A percentile compares a stretch with the other conserved stretches of the same genome.
Evolutionary conservation across 2,797 vertebrate genomes (phyloP).

Genomic region (Helostoma temminkii): DNA sequence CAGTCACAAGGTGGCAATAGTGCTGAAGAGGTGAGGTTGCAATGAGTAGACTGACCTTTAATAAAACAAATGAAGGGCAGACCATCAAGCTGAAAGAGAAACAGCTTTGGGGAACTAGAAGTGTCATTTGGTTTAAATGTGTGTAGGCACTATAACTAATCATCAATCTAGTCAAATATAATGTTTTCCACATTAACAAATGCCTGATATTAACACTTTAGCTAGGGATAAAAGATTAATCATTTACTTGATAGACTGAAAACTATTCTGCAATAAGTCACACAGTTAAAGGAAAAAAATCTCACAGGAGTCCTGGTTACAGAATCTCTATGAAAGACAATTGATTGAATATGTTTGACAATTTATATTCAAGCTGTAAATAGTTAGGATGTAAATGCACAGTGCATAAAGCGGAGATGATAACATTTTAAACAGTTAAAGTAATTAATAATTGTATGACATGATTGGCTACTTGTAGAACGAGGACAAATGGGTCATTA

Average conservation of each 20-base stretch:
- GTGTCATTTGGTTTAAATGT: neutral
- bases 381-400: too few species aligned
- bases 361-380: too few species aligned
- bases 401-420: too few species aligned
- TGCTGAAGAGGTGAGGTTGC: constrained; percentile 6
- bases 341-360: too few species aligned
- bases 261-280: neutral
- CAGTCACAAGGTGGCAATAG: constrained; percentile 28
- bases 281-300: too few species aligned
- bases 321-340: too few species aligned
- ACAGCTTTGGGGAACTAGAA: neutral
- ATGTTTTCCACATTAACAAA: neutral
- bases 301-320: too few species aligned
- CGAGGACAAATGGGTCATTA: too few species aligned
- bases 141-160: neutral
- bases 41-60: constrained; percentile 13
- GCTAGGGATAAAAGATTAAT: neutral
- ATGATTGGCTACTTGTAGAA: too few species aligned
- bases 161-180: neutral
- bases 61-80: neutral
- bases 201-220: too few species aligned
- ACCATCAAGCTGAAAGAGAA: neutral
- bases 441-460: too few species aligned
- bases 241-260: neutral
- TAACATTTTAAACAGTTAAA: too few species aligned